Conservation (phyloP, 2,888 invertebrate genomes). For the Coecobrya sp. region DNA sequence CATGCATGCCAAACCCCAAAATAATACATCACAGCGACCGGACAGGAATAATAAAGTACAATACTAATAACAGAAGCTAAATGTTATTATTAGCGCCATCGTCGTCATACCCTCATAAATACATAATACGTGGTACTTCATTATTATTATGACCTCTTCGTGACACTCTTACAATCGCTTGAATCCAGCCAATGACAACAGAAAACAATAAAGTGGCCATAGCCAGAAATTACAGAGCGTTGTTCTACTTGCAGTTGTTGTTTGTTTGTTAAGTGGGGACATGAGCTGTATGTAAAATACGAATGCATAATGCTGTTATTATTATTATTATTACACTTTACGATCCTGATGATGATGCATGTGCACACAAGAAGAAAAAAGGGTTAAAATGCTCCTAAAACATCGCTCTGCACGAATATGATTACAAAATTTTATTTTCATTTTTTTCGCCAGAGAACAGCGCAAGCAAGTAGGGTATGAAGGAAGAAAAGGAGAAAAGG, state of each 20-base stretch:
- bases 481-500: conserved; percentile 65
- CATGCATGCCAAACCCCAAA: conserved; percentile 42
- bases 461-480: background rate
- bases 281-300: background rate
- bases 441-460: background rate
- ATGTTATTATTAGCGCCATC: conserved; percentile 46
- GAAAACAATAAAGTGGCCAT: background rate
- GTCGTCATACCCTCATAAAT: background rate
- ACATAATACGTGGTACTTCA: background rate
- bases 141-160: conserved; percentile 32
- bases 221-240: background rate
- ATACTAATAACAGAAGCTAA: conserved; percentile 37
- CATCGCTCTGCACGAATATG: conserved; percentile 17
- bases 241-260: background rate
- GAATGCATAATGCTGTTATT: conserved; percentile 11
- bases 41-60: conserved; percentile 64
- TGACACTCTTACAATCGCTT: conserved; percentile 6
- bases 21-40: conserved; percentile 69
- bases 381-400: background rate
- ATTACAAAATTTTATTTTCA: conserved; percentile 34
- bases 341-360: conserved; percentile 36
- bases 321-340: conserved; percentile 29
- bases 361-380: conserved; percentile 8
- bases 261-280: background rate
- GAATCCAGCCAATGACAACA: background rate